Evolutionary conservation across 2,888 invertebrate species (phyloP), one percentile per base, ranked within the genome.

Genomic region (Helicoverpa assulta): DNA sequence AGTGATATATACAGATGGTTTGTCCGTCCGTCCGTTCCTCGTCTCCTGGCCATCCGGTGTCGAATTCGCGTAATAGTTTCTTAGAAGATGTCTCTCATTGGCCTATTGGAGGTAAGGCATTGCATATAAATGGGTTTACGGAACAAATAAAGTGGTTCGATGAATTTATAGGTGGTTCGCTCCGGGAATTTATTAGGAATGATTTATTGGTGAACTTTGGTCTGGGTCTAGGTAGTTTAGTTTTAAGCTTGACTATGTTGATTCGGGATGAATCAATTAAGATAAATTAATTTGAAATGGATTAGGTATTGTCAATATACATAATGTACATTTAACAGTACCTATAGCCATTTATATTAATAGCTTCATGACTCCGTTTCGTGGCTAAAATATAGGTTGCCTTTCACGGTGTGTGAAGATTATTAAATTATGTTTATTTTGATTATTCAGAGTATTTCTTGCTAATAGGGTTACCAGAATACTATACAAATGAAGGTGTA

Each of bases 21-120:
- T 73, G 85, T 84, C 67, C 81, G 85, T 80, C 67, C 74, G 70
- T 78, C 77, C 77, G 77, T 40, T 64, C 6, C 50, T 54, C 73
- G 89, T 89, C 88, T 88, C 84, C 71, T 47, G 40, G 40, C 73
- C 85, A 83, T 92, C 92, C 92, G 91, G 92, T 92, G 91, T 92
- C 90, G 74, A 92, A 92, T 91, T 87, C 81, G 67, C 77, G 76
- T 80, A 84, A 90, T 91, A 85, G 87, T 78, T 92, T 91, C 91
- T 78, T 12, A 81, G 92, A 91, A 92, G 62, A 80, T 70, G 71
- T 78, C 81, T 82, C 80, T 78, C 78, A 84, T 75, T 81, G 64
- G 74, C 63, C 72, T 78, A 70, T 66, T 64, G 72, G 67, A 84
- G 85, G 68, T 81, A 37, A 21, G n/a, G 69, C 26, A 21, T 21